Base-by-base conservation (phyloP, 2,797 vertebrate species). In the Cuniculus paca region DNA sequence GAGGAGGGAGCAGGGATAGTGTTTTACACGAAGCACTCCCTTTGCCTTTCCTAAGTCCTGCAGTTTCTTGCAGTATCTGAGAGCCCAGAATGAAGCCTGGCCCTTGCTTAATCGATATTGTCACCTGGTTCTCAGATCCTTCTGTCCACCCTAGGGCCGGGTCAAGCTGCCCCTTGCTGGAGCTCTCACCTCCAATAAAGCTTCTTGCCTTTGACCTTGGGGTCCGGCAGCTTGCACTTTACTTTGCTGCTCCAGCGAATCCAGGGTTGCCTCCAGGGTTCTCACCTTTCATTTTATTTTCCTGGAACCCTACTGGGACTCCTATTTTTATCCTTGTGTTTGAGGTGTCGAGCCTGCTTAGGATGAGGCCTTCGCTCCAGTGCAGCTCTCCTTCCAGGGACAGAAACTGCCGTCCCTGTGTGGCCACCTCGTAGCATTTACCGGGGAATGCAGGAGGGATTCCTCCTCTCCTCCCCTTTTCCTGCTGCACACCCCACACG, bases 241-340 rank as follows among this genome's bases (percentile, higher is more conserved):
- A 2, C 74, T 92, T 77, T 84, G 90, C 92, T 88, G 95, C 80
- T 93, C 60, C 56, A 50, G 94, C 91, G 95, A 81, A 84, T 90
- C 74, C 80, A 77, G 45, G 58, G 58, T 82, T 97, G 91, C 93
- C 92, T 93, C 87, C 52, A 84, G 90, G 91, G 91, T 58, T 94
- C 87, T 94, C 74, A 79, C 88, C 83, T 97, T 97, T 96, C 81
- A 74, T 94, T 98, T 97, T 95, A 82, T 94, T 94, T 96, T 92
- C 65, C 16, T 70, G 31, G 50, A 94, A 82, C 81, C 74, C 81
- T 97, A 72, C 86, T 50, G 72, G 95, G 80, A 68, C 50, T 91
- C 85, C 95, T 97, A 68, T 97, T 97, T 97, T 96, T 93, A 60
- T 74, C n/a, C 77, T 31, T 10, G 31, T 70, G 74, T 96, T 97